Base-by-base conservation (phyloP, 2,797 vertebrate genomes). In the Malurus leucopterus region DNA sequence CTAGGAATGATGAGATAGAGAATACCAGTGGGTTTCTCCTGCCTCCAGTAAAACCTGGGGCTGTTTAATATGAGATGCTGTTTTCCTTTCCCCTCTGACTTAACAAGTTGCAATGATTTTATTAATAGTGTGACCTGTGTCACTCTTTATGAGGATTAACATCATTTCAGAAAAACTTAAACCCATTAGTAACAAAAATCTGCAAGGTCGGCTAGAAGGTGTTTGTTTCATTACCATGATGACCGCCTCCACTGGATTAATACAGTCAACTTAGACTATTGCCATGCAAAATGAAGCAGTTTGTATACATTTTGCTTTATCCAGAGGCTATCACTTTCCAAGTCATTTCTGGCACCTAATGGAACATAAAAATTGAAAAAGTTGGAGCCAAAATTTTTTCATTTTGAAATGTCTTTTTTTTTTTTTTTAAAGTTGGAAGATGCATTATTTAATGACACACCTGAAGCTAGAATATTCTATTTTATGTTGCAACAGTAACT, bases 221-320 rank as follows among this genome's bases (percentile, higher is more conserved):
- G 47, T 73, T 69, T 90, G 49, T 87, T 57, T 62, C 70, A 55
- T 70, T 75, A 47, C n/a, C 34, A 26, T 50, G 46, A 91, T 80
- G 63, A 80, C 54, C 91, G 49, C 49, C 74, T 88, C 23, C 24
- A 47, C 41, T 88, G 90, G 88, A 94, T 94, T 94, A 93, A 94
- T 88, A 74, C 55, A 76, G 86, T 72, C 65, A 86, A n/a, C 55
- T 91, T 80, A 84, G 46, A 50, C 74, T 71, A 78, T 26, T 93
- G 86, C 86, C 67, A 88, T 92, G 76, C 68, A 95, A 95, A 95
- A 90, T 93, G 90, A 94, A 95, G 80, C 86, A 82, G 90, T 92
- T 94, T 94, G 85, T 95, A 86, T 65, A 93, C 77, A 88, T 46
- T 91, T 54, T 85, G 22, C 70, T 89, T 92, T 93, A 88, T 86